These are phyloP conservation scores for Penelope pileata DNA, from an alignment of 2,113 vertebrate species.

Conservation along the genomic window DNA sequence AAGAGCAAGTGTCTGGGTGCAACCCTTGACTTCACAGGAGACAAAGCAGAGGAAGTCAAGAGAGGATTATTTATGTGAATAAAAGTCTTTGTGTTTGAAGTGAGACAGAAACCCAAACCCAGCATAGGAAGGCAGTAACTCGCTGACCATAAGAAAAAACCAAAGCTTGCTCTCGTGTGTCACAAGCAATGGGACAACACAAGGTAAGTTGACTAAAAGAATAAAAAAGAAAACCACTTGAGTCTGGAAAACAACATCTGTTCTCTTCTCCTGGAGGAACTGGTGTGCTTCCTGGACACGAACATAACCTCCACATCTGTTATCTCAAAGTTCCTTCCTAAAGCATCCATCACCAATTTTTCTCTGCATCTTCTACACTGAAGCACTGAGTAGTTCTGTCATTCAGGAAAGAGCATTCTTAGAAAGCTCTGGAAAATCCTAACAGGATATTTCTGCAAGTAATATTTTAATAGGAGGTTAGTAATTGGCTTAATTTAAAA, in stretches of 20 bases:
- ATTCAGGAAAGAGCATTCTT: neutral
- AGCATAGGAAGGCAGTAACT: neutral
- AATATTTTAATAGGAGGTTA: neutral
- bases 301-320: neutral
- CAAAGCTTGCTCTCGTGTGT: neutral
- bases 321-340: neutral
- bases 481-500: neutral
- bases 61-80: neutral
- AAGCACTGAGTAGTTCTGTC: neutral
- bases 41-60: neutral
- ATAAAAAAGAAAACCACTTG: neutral
- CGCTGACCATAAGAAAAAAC: accelerated
- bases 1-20: neutral
- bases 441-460: neutral
- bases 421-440: neutral
- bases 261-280: neutral
- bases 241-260: neutral
- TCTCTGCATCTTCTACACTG: neutral
- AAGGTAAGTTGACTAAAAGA: neutral
- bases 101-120: neutral
- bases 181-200: neutral
- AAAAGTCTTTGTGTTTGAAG: neutral
- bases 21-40: neutral
- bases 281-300: neutral
- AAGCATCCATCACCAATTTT: neutral